Base-by-base conservation (phyloP, 2,888 invertebrate species). In the Xestia sexstrigata region DNA sequence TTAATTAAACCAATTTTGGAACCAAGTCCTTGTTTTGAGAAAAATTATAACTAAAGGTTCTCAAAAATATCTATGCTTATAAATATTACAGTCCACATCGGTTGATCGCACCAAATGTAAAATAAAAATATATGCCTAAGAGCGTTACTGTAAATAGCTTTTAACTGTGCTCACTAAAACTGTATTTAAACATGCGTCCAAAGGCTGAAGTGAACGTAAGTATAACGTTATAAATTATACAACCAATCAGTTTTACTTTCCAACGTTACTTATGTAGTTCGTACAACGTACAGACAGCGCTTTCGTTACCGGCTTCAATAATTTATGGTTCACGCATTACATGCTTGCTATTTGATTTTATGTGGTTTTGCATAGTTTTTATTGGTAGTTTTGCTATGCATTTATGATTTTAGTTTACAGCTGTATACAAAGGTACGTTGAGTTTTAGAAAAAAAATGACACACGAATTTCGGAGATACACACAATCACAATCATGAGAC, bases 191-290 rank as follows among this genome's bases (percentile, higher is more conserved):
- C 95, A 95, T 95, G 97, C 97, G 95, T 95, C 97, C 90, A 92
- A 97, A 98, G 98, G 98, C 97, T 95, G 98, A 98, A 97, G 97
- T 98, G 89, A 97, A 97, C 97, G 98, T 98, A 97, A 98, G 98
- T 98, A 97, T 63, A 74, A 87, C 72, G 89, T 87, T 91, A 82
- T 89, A 90, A 71, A 89, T 87, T 91, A 83, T 89, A 90, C 85
- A 88, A 88, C 88, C 86, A 88, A 85, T 88, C 81, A 85, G 86
- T 82, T 85, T 78, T 67, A 83, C 86, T 85, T 88, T 86, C 83
- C 68, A 88, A 66, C 81, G 78, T 82, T 78, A 84, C 71, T 70
- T 85, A 79, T 70, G 74, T 85, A 80, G 82, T 63, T 79, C 72
- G 69, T 71, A n/a, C 60, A 62, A 15, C 49, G 69, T 75, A 71